Evolutionary conservation across 2,888 invertebrate genomes (phyloP), one percentile per base, ranked within the genome.

Genomic region (Meliscaeva auricollis): DNA sequence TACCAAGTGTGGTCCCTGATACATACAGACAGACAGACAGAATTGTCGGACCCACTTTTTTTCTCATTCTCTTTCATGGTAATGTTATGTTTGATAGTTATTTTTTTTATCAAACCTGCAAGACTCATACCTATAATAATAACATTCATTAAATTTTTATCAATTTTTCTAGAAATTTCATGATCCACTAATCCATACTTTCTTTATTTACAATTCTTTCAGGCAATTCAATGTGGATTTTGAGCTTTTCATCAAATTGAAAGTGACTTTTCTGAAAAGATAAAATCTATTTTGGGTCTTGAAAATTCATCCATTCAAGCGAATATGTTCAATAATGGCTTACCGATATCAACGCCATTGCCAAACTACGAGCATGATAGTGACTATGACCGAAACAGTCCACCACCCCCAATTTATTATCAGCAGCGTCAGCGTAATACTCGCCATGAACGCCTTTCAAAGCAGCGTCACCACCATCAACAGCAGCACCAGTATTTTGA

Each of bases 271-370:
- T 44, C 8, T n/a, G 32, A 46, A 20, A 26, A 15, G 35, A n/a
- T 13, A 62, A 68, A 30, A n/a, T n/a, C n/a, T 32, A 20, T 60
- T 9, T 22, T 17, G 7, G 26, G 9, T 74, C 15, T 38, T 30
- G 13, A 32, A 15, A 58, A 15, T 9, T n/a, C 26, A 17, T 48
- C 11, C 32, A 30, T 17, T 13, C 30, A 62, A 46, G 22, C 68
- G 77, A 46, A 60, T 78, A 87, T 85, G 85, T 72, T 75, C 66
- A 78, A 77, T 87, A 81, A 85, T 87, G 85, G 87, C 75, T 85
- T 87, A 74, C 60, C 82, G 41, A 85, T 78, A 60, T 48, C 56
- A 70, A 68, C 26, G 0, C 44, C 56, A 68, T 68, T 66, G 46
- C 38, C 52, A 20, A 54, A 17, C 26, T 46, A 77, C 44, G 56